These are phyloP conservation scores for Saccostrea glomerata DNA, from an alignment of 1,140 invertebrate genomes.

Conservation along the genomic window DNA sequence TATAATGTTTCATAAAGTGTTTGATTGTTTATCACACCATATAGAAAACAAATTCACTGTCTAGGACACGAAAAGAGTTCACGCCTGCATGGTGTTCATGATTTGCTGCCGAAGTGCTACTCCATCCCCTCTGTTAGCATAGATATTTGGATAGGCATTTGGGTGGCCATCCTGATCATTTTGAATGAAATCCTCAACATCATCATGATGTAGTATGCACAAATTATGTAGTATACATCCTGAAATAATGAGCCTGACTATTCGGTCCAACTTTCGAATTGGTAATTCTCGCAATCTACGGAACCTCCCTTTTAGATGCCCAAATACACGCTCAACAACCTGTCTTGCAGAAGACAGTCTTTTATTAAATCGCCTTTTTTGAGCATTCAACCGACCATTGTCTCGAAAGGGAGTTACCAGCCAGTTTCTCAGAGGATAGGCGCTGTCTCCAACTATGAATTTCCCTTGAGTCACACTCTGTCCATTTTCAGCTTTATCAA, in stretches of 20 bases:
- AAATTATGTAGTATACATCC: slow-evolving; percentile 17
- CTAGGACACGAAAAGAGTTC: background rate
- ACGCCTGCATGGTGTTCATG: too few species aligned
- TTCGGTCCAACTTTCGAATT: too few species aligned
- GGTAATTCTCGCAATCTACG: slow-evolving; percentile 27
- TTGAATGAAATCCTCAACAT: slow-evolving; percentile 46
- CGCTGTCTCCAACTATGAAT: too few species aligned
- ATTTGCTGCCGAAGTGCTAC: slow-evolving; percentile 29
- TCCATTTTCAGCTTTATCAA: too few species aligned
- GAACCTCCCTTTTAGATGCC: slow-evolving; percentile 52
- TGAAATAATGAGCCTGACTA: background rate
- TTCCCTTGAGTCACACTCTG: too few species aligned
- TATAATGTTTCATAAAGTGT: background rate
- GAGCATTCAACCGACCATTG: slow-evolving; percentile 42
- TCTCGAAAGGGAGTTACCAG: too few species aligned
- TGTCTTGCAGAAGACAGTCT: slow-evolving; percentile 1
- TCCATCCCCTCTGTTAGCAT: background rate
- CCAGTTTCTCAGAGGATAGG: too few species aligned
- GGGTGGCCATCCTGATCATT: slow-evolving; percentile 18
- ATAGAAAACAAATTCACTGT: background rate
- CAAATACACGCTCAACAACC: too few species aligned
- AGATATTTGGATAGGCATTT: too few species aligned
- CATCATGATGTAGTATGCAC: slow-evolving; percentile 44
- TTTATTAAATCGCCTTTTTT: slow-evolving; percentile 47
- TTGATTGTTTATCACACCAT: background rate